These are phyloP conservation scores for Plodia interpunctella DNA, from an alignment of 1,140 invertebrate species.

Conservation along the genomic window DNA sequence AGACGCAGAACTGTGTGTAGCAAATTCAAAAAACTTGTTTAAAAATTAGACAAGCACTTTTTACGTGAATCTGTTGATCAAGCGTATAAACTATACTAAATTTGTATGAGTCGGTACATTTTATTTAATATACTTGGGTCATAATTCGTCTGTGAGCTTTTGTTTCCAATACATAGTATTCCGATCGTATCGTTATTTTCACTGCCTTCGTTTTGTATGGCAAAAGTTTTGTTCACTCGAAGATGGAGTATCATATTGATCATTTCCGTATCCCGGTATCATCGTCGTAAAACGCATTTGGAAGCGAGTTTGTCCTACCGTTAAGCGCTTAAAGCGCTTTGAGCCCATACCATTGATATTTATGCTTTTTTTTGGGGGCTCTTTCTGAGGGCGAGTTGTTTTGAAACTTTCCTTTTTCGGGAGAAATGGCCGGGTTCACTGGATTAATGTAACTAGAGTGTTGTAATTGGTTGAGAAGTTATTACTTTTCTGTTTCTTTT, in stretches of 20 bases:
- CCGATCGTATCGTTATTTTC: conserved; percentile 19
- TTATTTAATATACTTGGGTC: background rate
- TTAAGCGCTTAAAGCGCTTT: conserved; percentile 38
- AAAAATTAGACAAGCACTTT: too few species aligned
- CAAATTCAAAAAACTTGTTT: too few species aligned
- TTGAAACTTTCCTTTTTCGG: conserved; percentile 53
- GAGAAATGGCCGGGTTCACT: conserved; percentile 41
- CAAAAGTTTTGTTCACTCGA: conserved; percentile 15
- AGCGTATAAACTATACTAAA: too few species aligned
- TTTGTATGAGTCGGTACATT: too few species aligned
- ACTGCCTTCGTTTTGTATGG: conserved; percentile 14
- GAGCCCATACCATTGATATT: conserved; percentile 56
- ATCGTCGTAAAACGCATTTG: conserved; percentile 51
- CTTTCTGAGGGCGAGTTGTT: conserved; percentile 49
- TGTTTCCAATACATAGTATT: conserved; percentile 18
- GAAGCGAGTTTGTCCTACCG: conserved; percentile 33
- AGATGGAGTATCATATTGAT: conserved; percentile 42
- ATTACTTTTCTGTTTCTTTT: conserved; percentile 55
- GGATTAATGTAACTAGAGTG: conserved; percentile 60
- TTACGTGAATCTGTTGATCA: too few species aligned
- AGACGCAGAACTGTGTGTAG: too few species aligned
- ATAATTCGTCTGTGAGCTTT: background rate
- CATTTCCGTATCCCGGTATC: conserved; percentile 41
- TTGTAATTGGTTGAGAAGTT: conserved; percentile 60
- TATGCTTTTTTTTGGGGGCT: conserved; percentile 55